Evolutionary conservation across 2,113 vertebrate genomes (phyloP), one percentile per base, ranked within the genome.

Genomic region (Pelecanoides urinatrix): DNA sequence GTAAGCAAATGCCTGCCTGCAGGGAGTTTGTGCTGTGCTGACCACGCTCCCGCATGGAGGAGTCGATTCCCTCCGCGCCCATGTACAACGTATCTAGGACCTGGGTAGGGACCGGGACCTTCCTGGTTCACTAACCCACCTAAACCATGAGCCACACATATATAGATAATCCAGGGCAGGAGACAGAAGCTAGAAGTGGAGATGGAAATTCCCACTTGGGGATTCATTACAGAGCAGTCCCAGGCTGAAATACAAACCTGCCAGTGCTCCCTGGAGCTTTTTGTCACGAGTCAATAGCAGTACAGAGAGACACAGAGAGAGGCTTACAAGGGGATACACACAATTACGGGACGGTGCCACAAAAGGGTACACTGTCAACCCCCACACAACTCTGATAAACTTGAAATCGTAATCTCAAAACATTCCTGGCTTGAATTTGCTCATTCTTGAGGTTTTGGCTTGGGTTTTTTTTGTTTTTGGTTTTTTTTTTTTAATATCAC

Each of bases 11-110:
- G 75, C 19, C 58, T 36, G 50, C 50, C 36, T 82, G 58, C 56
- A 88, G 62, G 56, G 80, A 84, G 56, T 44, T 70, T 56, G 38
- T 68, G 44, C 13, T 17, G 40, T 27, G 68, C 81, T 84, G 80
- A 79, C 49, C 66, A 23, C 5, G 1, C 18, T 92, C 75, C 19
- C 3, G 1, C 38, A 13, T 0, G 8, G 38, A 90, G 36, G 17
- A n/a, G 27, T 2, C 0, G 0, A 19, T 66, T 27, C 5, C 16
- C 29, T 7, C 14, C 1, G 0, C 0, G 3, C 7, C 63, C 4
- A 2, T 1, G 13, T 11, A 58, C 23, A 11, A 38, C 2, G 0
- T 8, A 8, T 42, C 42, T 36, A 77, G 30, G 42, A 63, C 42
- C 63, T 36, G 12, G 34, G 56, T 16, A 45, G 16, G 15, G 16